These are phyloP conservation scores for Erythrolamprus reginae DNA, from an alignment of 2,113 vertebrate species.

Conservation along the genomic window DNA sequence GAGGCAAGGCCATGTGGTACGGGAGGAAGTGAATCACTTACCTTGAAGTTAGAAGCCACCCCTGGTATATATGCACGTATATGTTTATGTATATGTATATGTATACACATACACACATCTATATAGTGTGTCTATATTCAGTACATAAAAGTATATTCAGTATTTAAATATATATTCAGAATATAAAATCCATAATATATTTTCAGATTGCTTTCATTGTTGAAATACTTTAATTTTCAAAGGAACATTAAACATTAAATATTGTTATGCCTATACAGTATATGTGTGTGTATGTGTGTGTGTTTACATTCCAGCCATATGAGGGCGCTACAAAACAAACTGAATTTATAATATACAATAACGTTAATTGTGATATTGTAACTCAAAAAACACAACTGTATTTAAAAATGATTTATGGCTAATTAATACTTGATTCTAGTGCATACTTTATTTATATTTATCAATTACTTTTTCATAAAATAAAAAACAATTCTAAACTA, in stretches of 20 bases:
- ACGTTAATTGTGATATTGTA: not conserved
- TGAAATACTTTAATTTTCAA: not conserved
- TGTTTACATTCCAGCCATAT: constrained; percentile 38
- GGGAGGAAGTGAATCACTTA: too few species aligned
- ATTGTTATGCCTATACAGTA: fast-evolving
- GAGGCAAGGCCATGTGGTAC: too few species aligned
- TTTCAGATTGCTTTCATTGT: constrained; percentile 15
- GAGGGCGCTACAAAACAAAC: constrained; percentile 56
- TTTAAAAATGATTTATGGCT: not conserved
- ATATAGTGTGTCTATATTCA: too few species aligned
- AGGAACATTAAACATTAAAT: not conserved
- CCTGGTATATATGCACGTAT: not conserved
- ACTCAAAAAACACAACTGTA: not conserved
- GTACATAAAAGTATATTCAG: too few species aligned
- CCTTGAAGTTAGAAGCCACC: too few species aligned
- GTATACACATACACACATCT: too few species aligned
- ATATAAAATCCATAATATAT: not conserved
- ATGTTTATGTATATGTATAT: too few species aligned
- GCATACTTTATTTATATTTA: not conserved
- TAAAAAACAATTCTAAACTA: not conserved
- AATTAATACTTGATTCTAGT: not conserved
- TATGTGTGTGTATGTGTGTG: too few species aligned
- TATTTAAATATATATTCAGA: not conserved
- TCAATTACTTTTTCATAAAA: not conserved
- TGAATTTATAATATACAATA: not conserved